phyloP scores from a whole-genome alignment of 1,140 invertebrate species.

The Gonioctena quinquepunctata region DNA sequence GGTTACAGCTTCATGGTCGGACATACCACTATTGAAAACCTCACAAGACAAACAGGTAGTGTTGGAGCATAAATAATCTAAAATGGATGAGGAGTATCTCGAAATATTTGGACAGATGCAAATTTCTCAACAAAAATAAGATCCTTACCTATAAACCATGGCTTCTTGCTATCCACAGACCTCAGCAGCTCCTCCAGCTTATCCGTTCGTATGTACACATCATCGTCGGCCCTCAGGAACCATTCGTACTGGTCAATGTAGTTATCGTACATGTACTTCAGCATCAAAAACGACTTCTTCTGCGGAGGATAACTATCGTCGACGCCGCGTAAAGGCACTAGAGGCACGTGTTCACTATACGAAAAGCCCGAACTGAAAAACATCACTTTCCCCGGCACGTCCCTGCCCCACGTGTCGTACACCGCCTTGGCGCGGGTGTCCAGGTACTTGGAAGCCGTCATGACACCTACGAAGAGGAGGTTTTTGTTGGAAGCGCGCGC shows the following conservation, averaged over 20 bases:
- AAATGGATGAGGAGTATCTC: no score
- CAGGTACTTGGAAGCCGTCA: slow-evolving; percentile 93
- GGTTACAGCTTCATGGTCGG: no score
- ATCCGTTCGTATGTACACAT: slow-evolving; percentile 91
- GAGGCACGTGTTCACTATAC: slow-evolving; percentile 64
- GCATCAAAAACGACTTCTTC: slow-evolving; percentile 98
- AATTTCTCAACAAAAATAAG: no score
- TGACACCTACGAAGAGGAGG: slow-evolving; percentile 88
- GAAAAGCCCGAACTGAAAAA: slow-evolving; percentile 90
- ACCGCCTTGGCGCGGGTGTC: slow-evolving; percentile 84
- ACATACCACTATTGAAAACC: no score
- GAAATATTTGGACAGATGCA: no score
- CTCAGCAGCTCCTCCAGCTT: slow-evolving; percentile 82
- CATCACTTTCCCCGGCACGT: slow-evolving; percentile 83
- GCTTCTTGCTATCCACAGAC: slow-evolving; percentile 86
- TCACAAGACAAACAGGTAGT: no score
- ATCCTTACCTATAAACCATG: slow-evolving; percentile 74
- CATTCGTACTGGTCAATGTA: slow-evolving; percentile 92
- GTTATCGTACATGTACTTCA: slow-evolving; percentile 97
- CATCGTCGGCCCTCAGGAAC: slow-evolving; percentile 97
- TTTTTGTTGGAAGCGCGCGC: slow-evolving; percentile 53
- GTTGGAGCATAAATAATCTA: no score
- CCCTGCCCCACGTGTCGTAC: slow-evolving; percentile 88
- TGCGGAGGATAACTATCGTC: slow-evolving; percentile 98
- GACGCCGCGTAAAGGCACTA: slow-evolving; percentile 80